These are phyloP conservation scores for Hemaris fuciformis DNA, from an alignment of 2,888 invertebrate genomes.

Conservation along the genomic window DNA sequence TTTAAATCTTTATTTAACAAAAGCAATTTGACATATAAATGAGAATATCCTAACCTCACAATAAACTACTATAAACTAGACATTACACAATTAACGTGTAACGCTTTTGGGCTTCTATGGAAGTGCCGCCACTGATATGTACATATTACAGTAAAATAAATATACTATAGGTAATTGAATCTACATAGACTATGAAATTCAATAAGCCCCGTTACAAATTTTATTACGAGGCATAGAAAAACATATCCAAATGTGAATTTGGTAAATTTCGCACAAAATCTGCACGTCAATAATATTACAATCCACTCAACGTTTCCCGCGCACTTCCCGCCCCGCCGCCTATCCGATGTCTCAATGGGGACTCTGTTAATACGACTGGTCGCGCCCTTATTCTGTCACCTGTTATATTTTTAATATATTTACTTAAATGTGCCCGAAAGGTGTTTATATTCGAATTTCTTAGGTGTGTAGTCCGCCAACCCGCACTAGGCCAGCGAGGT, in stretches of 20 bases:
- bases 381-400: constrained; percentile 27
- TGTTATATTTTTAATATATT: background rate
- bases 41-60: no score
- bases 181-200: background rate
- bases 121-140: no score
- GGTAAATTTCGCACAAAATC: background rate
- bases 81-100: no score
- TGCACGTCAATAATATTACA: constrained; percentile 8
- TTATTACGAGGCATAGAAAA: background rate
- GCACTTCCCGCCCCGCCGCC: constrained; percentile 31
- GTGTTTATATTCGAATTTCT: no score
- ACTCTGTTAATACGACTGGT: constrained; percentile 32
- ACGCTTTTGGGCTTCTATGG: no score
- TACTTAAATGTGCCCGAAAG: no score
- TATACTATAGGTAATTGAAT: background rate
- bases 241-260: background rate
- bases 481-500: no score
- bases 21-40: no score
- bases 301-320: constrained; percentile 27
- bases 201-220: background rate
- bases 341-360: constrained; percentile 42
- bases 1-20: no score
- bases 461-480: no score
- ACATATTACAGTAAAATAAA: background rate
- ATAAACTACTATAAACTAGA: no score